Conservation (phyloP, 1,140 invertebrate genomes). For the Drosophila seguyi region DNA sequence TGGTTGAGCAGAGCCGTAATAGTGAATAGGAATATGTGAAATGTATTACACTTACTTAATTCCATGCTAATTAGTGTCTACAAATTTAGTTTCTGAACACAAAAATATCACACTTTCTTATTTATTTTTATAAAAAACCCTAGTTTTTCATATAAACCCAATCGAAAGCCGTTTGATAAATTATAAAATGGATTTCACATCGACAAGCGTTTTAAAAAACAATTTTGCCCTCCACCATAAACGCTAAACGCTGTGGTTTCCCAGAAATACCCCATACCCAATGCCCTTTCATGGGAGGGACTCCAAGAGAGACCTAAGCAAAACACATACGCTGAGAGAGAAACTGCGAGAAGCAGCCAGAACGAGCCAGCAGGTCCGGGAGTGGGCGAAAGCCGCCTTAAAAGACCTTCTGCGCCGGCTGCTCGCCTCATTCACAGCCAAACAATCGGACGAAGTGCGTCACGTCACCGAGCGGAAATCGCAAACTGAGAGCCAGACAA, state of each 20-base stretch:
- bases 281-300: constrained; percentile 8
- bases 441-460: constrained; percentile 44
- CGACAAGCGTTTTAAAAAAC: background rate
- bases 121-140: background rate
- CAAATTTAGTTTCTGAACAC: background rate
- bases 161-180: background rate
- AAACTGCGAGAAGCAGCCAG: constrained; percentile 44
- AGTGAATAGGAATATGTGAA: background rate
- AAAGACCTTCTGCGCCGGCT: constrained; percentile 41
- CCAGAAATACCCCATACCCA: background rate
- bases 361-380: constrained; percentile 24
- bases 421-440: constrained; percentile 53
- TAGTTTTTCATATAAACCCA: background rate
- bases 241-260: too few relatives aligned
- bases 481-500: constrained; percentile 5
- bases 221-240: background rate
- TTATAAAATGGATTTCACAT: background rate
- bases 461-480: constrained; percentile 26
- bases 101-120: too few relatives aligned
- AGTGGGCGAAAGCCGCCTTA: constrained; percentile 50
- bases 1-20: background rate
- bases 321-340: constrained; percentile 7
- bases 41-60: background rate
- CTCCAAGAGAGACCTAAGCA: constrained; percentile 6
- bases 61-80: background rate